Evolutionary conservation across 2,797 vertebrate species (phyloP).

Genomic region (Gymnothorax javanicus): DNA sequence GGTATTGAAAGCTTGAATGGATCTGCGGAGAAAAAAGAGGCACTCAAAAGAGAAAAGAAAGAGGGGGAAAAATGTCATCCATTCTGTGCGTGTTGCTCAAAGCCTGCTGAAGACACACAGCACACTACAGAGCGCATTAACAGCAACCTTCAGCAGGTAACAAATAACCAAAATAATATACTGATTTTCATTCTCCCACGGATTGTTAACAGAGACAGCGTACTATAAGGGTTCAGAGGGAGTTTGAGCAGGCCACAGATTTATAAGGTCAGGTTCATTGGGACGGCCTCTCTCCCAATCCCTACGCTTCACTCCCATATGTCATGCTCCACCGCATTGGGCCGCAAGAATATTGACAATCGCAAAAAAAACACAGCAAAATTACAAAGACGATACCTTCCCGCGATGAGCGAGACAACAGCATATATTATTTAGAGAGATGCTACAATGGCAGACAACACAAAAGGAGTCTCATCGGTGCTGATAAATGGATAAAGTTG

Average conservation of each 20-base stretch:
- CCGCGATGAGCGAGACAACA: constrained; percentile 62
- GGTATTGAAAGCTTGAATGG: constrained; percentile 75
- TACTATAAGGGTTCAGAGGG: constrained; percentile 55
- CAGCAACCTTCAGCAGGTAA: constrained; percentile 63
- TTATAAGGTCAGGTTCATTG: constrained; percentile 11
- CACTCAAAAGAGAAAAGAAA: constrained; percentile 71
- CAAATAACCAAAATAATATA: constrained; percentile 60
- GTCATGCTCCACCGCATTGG: constrained; percentile 62
- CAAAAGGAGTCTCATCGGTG: constrained; percentile 75
- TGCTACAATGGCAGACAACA: constrained; percentile 71
- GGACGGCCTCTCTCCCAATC: constrained; percentile 47
- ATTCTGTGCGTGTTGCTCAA: constrained; percentile 71
- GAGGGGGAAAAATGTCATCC: constrained; percentile 70
- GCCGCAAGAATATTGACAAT: constrained; percentile 72
- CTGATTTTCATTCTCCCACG: constrained; percentile 65
- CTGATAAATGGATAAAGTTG: constrained; percentile 81
- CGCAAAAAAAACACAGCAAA: constrained; percentile 51
- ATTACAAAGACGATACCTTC: constrained; percentile 52
- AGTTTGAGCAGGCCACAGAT: constrained; percentile 36
- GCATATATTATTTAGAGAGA: constrained; percentile 80
- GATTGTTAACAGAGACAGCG: constrained; percentile 71
- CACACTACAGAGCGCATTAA: constrained; percentile 61
- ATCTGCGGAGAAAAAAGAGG: constrained; percentile 72
- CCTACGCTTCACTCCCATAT: constrained; percentile 60
- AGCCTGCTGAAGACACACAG: constrained; percentile 55